phyloP scores from a whole-genome alignment of 2,113 vertebrate species.

The Barbus barbus region DNA sequence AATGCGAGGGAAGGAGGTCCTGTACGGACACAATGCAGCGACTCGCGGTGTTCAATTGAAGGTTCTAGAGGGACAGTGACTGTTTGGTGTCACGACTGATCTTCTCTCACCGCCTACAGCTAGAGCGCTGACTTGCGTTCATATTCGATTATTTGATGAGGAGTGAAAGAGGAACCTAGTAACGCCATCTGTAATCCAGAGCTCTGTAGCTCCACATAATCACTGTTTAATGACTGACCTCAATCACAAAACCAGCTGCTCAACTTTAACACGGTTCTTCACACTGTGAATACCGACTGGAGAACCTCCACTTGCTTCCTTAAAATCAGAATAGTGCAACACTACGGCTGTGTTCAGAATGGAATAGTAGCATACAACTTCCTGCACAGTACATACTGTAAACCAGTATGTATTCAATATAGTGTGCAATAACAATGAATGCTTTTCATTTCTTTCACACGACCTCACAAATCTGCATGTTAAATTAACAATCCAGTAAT shows the following conservation, averaged over 20 bases:
- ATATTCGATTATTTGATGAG: slow-evolving; percentile 58
- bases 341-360: background rate
- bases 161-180: slow-evolving; percentile 57
- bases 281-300: slow-evolving; percentile 3
- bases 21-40: slow-evolving; percentile 16
- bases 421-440: background rate
- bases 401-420: background rate
- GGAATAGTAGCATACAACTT: background rate
- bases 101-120: slow-evolving; percentile 46
- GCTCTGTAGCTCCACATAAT: slow-evolving; percentile 15
- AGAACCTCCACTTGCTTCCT: background rate
- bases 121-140: slow-evolving; percentile 35
- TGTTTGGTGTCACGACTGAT: slow-evolving; percentile 48
- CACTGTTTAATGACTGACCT: slow-evolving; percentile 51
- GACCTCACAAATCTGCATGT: too few species aligned
- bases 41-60: slow-evolving; percentile 41
- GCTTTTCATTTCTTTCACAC: background rate
- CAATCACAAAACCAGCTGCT: slow-evolving; percentile 45
- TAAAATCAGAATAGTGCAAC: background rate
- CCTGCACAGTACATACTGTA: background rate
- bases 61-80: slow-evolving; percentile 49
- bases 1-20: slow-evolving; percentile 18
- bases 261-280: background rate
- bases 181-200: slow-evolving; percentile 55
- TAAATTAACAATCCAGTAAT: background rate